Evolutionary conservation across 2,113 vertebrate species (phyloP).

Genomic region (Hippolais icterina): DNA sequence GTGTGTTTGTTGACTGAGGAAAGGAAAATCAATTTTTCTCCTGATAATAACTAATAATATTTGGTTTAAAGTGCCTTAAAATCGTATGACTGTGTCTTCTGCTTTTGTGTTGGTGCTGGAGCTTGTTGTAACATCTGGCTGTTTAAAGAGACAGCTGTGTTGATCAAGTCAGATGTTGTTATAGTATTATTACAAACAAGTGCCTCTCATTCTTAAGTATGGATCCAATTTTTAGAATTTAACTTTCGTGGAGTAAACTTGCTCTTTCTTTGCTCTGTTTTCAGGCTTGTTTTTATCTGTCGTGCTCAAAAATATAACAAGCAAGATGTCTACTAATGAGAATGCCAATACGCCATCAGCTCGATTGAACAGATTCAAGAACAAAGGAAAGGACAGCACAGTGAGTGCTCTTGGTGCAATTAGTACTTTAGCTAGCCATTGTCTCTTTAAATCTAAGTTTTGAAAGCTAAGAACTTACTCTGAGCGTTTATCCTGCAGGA

Average conservation of each 20-base stretch:
- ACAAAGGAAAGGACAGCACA: slow-evolving; percentile 88
- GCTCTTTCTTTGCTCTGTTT: background rate
- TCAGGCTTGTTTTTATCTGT: background rate
- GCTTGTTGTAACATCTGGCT: background rate
- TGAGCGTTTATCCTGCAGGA: slow-evolving; percentile 69
- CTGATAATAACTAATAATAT: background rate
- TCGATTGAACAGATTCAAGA: slow-evolving; percentile 89
- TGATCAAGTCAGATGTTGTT: background rate
- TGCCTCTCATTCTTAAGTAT: accelerated
- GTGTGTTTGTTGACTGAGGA: accelerated
- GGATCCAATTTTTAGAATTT: background rate
- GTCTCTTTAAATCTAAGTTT: background rate
- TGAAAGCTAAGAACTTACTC: background rate
- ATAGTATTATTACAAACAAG: accelerated
- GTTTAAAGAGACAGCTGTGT: background rate
- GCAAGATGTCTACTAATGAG: slow-evolving; percentile 82
- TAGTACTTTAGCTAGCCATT: background rate
- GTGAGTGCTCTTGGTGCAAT: slow-evolving; percentile 64
- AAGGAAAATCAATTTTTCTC: background rate
- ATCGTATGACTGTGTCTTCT: background rate
- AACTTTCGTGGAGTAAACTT: background rate
- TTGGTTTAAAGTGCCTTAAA: background rate
- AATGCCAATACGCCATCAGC: slow-evolving; percentile 71
- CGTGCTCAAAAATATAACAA: background rate
- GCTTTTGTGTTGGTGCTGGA: background rate